phyloP scores from a whole-genome alignment of 2,113 vertebrate species.

The Neomonachus schauinslandi region DNA sequence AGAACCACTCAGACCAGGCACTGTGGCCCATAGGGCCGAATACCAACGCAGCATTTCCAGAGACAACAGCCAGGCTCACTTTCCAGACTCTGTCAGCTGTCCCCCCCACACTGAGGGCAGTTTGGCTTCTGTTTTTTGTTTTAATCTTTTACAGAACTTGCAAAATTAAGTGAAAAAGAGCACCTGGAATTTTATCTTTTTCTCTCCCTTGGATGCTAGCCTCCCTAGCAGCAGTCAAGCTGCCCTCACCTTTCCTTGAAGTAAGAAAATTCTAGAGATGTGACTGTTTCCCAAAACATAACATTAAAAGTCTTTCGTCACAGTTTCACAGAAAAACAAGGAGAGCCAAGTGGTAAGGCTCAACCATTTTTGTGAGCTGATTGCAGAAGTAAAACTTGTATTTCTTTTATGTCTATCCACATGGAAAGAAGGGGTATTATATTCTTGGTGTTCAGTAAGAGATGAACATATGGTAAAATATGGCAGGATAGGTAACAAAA shows the following conservation, averaged over 20 bases:
- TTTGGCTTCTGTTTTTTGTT: neutral
- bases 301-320: neutral
- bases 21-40: neutral
- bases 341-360: neutral
- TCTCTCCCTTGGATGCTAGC: neutral
- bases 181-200: neutral
- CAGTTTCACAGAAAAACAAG: neutral
- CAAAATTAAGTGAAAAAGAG: neutral
- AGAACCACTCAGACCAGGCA: neutral
- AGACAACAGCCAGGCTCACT: neutral
- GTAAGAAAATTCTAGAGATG: neutral
- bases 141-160: neutral
- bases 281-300: constrained; percentile 8
- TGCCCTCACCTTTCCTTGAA: constrained; percentile 8
- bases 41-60: neutral
- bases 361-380: neutral
- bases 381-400: constrained; percentile 35
- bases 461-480: neutral
- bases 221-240: neutral
- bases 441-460: neutral
- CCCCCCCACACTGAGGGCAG: neutral
- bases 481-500: neutral
- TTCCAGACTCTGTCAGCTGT: neutral
- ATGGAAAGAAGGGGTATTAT: neutral
- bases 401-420: constrained; percentile 13